Percentiles rank a stretch among this genome's conserved stretches.
Conservation (phyloP, 2,888 invertebrate species). For the Oeneis ivallda region DNA sequence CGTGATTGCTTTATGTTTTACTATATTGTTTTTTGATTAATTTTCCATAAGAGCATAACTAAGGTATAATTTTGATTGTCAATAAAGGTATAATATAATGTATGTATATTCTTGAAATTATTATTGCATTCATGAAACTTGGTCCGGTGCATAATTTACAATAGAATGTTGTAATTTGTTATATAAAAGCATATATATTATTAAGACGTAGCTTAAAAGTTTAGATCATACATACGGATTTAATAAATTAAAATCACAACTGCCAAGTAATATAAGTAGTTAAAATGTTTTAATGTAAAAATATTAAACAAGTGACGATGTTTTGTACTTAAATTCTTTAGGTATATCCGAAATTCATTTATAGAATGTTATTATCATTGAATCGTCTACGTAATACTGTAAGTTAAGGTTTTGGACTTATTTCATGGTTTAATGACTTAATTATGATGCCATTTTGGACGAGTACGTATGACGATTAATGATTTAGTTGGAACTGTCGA, state of each 20-base stretch:
- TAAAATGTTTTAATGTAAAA: constrained; percentile 72
- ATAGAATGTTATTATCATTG: constrained; percentile 41
- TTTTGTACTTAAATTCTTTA: constrained; percentile 71
- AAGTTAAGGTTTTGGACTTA: no score
- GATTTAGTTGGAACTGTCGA: no score
- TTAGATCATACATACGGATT: constrained; percentile 57
- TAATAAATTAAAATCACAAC: constrained; percentile 71
- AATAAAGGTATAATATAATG: constrained; percentile 39
- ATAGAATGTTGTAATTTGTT: constrained; percentile 69
- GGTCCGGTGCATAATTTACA: constrained; percentile 57
- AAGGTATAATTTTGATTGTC: constrained; percentile 46
- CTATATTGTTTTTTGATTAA: constrained; percentile 42
- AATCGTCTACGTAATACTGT: constrained; percentile 20
- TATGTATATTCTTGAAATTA: constrained; percentile 36
- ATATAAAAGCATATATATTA: constrained; percentile 63
- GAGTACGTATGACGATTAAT: no score
- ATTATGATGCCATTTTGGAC: no score
- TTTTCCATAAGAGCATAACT: constrained; percentile 33
- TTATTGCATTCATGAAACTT: constrained; percentile 53
- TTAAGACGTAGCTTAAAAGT: constrained; percentile 62
- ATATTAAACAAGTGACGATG: constrained; percentile 60
- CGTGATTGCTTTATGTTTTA: constrained; percentile 40
- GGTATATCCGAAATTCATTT: constrained; percentile 47
- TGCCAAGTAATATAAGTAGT: constrained; percentile 76
- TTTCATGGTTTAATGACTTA: no score